phyloP scores from a whole-genome alignment of 2,113 vertebrate species.

The Forbesichthys papilliferus region DNA sequence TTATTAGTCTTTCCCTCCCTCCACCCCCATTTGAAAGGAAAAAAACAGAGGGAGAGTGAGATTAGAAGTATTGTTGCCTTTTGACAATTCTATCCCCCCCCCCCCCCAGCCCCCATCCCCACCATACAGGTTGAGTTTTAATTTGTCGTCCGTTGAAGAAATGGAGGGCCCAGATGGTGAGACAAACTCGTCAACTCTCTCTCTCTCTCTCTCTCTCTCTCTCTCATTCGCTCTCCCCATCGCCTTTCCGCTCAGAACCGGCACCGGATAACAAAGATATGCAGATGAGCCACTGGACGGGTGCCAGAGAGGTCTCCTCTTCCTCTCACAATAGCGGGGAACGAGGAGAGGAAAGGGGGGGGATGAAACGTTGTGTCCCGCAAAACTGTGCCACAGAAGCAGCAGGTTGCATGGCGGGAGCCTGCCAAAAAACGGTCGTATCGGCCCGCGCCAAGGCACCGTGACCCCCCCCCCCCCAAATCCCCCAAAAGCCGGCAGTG shows the following conservation, averaged over 20 bases:
- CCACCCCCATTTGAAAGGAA: slow-evolving; percentile 85
- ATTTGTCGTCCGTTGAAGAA: slow-evolving; percentile 93
- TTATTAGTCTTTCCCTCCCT: slow-evolving; percentile 88
- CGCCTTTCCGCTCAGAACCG: slow-evolving; percentile 82
- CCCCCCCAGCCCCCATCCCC: not conserved
- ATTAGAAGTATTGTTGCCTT: slow-evolving; percentile 99
- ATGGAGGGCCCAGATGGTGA: slow-evolving; percentile 92
- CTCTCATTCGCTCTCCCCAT: not conserved
- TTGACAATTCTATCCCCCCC: slow-evolving; percentile 84
- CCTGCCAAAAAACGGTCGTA: slow-evolving; percentile 59
- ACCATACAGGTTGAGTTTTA: slow-evolving; percentile 95
- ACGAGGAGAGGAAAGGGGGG: slow-evolving; percentile 33
- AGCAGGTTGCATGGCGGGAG: slow-evolving; percentile 70
- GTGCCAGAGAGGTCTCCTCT: slow-evolving; percentile 84
- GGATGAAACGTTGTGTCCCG: slow-evolving; percentile 95
- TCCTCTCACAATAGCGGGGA: slow-evolving; percentile 82
- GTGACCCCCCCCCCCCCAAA: not conserved
- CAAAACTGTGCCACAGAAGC: slow-evolving; percentile 84
- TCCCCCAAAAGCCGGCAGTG: not conserved
- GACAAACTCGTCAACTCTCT: slow-evolving; percentile 80
- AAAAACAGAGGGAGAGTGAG: slow-evolving; percentile 92
- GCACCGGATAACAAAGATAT: slow-evolving; percentile 98
- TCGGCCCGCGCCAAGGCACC: slow-evolving; percentile 31
- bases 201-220: slow-evolving; percentile 24
- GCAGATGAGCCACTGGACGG: slow-evolving; percentile 92